Conservation (phyloP, 2,888 invertebrate genomes). For the Amaurobius ferox region DNA sequence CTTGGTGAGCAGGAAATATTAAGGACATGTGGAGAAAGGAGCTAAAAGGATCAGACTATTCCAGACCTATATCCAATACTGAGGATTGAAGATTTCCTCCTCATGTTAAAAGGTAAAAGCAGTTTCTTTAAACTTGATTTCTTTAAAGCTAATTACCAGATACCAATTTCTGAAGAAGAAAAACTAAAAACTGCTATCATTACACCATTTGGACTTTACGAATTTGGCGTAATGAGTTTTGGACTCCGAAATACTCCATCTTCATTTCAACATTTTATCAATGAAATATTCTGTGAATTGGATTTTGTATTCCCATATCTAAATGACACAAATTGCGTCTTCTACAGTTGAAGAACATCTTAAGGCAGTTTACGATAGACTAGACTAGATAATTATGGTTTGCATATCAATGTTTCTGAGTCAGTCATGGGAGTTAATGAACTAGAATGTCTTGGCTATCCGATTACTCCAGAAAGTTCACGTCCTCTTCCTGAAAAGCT, state of each 20-base stretch:
- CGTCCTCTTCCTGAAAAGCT: neutral
- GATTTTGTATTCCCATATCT: slow-evolving; percentile 43
- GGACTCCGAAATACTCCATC: neutral
- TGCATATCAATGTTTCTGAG: neutral
- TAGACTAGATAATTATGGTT: too few relatives aligned
- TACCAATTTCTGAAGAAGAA: neutral
- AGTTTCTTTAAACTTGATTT: too few relatives aligned
- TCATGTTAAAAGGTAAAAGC: too few relatives aligned
- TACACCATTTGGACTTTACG: slow-evolving; percentile 15
- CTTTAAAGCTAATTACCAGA: too few relatives aligned
- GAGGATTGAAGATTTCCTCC: too few relatives aligned
- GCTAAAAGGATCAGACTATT: too few relatives aligned
- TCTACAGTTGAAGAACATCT: neutral
- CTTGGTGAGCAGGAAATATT: too few relatives aligned
- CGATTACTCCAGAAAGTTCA: slow-evolving; percentile 10
- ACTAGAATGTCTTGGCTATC: slow-evolving; percentile 23
- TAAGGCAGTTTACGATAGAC: too few relatives aligned
- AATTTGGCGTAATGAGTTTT: slow-evolving; percentile 20
- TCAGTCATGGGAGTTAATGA: slow-evolving; percentile 5
- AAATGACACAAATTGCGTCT: slow-evolving; percentile 21
- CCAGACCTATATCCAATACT: too few relatives aligned
- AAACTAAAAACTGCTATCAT: slow-evolving; percentile 15
- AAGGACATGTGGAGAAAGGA: too few relatives aligned
- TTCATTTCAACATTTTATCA: slow-evolving; percentile 18
- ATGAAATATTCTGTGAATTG: neutral